Percentiles rank a stretch among this genome's conserved stretches.
These are phyloP conservation scores for Paramormyrops hopkinsi DNA, from an alignment of 2,797 vertebrate genomes.

Conservation along the genomic window DNA sequence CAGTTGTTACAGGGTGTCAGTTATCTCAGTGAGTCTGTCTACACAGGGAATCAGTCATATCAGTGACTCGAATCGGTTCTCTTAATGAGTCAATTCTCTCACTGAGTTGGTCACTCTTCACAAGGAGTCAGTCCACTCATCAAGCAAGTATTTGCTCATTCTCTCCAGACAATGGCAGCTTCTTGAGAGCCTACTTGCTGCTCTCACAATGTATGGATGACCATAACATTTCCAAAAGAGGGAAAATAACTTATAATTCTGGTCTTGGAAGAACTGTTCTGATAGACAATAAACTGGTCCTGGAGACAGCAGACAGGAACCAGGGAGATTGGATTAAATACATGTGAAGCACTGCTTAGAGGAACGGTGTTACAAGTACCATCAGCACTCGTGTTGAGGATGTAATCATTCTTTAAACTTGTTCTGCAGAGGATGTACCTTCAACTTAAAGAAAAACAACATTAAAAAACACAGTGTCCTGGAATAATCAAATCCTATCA, in stretches of 20 bases:
- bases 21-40: neutral
- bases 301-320: constrained; percentile 12
- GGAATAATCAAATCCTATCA: constrained; percentile 74
- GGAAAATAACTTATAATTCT: neutral
- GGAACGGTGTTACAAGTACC: constrained; percentile 39
- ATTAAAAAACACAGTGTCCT: constrained; percentile 70
- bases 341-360: constrained; percentile 16
- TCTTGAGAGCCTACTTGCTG: neutral
- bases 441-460: constrained; percentile 52
- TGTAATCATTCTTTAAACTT: constrained; percentile 37
- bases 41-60: neutral
- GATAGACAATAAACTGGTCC: constrained; percentile 11
- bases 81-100: neutral
- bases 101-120: neutral
- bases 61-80: neutral
- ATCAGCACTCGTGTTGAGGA: constrained; percentile 28
- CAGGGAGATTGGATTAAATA: constrained; percentile 19
- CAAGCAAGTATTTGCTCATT: neutral
- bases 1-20: neutral
- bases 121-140: neutral
- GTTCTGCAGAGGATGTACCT: constrained; percentile 30
- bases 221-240: neutral
- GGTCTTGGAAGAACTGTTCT: neutral
- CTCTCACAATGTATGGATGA: neutral
- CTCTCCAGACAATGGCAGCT: neutral